Percentiles rank a stretch among this genome's conserved stretches.
Evolutionary conservation across 1,140 invertebrate species (phyloP).

Genomic region (Tribolium castaneum): DNA sequence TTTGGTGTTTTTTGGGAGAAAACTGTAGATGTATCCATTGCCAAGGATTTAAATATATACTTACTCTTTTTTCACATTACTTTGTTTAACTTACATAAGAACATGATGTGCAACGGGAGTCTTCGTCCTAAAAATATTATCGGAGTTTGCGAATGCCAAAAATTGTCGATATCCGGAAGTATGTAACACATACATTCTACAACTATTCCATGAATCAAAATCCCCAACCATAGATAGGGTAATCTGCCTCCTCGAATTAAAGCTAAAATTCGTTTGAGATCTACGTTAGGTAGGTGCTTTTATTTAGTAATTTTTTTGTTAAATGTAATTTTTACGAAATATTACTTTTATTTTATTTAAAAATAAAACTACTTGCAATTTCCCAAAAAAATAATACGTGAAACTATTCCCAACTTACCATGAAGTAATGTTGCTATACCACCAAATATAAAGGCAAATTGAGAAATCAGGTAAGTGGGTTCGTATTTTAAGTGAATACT

Average conservation of each 20-base stretch:
- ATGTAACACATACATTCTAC: conserved; percentile 73
- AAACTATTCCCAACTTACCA: too few species aligned
- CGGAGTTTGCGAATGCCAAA: conserved; percentile 82
- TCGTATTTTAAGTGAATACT: conserved; percentile 68
- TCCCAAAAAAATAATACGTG: too few species aligned
- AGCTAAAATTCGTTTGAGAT: conserved; percentile 68
- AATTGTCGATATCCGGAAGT: conserved; percentile 77
- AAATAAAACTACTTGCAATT: too few species aligned
- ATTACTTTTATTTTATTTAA: too few species aligned
- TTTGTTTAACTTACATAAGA: conserved; percentile 78
- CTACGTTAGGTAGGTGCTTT: too few species aligned
- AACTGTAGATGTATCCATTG: too few species aligned
- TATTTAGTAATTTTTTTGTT: too few species aligned
- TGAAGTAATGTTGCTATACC: conserved; percentile 70
- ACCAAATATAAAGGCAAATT: conserved; percentile 67
- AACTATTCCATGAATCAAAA: conserved; percentile 74
- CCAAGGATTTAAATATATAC: too few species aligned
- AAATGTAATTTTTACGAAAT: too few species aligned
- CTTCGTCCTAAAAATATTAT: conserved; percentile 76
- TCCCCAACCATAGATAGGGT: conserved; percentile 77
- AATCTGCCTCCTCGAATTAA: conserved; percentile 75
- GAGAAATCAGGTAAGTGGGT: conserved; percentile 71
- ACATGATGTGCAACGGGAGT: conserved; percentile 77
- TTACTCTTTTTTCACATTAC: too few species aligned
- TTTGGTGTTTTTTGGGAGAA: neutral